A percentile compares a stretch with the other conserved stretches of the same genome.
phyloP scores from a whole-genome alignment of 1,140 invertebrate species.

The Colletes gigas region DNA sequence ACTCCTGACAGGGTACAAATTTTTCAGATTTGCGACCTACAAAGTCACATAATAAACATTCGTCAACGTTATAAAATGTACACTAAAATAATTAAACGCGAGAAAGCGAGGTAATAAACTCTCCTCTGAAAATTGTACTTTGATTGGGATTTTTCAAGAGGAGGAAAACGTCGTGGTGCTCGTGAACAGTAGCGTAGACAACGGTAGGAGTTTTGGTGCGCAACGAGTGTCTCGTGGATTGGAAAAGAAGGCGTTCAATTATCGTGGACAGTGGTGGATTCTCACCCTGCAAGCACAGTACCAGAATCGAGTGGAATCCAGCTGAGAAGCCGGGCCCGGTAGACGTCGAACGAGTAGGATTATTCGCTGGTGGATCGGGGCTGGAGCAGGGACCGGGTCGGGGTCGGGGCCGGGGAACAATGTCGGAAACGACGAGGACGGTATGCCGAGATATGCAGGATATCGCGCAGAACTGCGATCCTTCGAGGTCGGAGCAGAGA shows the following conservation, averaged over 20 bases:
- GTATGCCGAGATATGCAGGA: conserved; percentile 76
- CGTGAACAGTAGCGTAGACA: too few relatives aligned
- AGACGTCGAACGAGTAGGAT: conserved; percentile 68
- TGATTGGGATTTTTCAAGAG: too few relatives aligned
- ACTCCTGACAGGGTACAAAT: too few relatives aligned
- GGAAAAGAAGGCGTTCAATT: conserved; percentile 44
- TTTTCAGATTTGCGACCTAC: too few relatives aligned
- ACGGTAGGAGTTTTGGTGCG: too few relatives aligned
- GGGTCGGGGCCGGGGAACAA: conserved; percentile 63
- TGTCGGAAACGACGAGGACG: conserved; percentile 69
- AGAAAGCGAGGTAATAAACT: too few relatives aligned
- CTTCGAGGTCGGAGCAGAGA: conserved; percentile 55
- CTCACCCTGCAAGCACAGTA: conserved; percentile 62
- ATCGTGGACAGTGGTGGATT: conserved; percentile 52
- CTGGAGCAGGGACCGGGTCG: conserved; percentile 36
- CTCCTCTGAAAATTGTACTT: too few relatives aligned
- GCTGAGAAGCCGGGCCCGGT: conserved; percentile 63
- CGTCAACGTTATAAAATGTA: too few relatives aligned
- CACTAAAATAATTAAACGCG: too few relatives aligned
- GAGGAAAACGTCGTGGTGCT: too few relatives aligned
- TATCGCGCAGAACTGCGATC: conserved; percentile 74
- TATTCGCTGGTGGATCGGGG: conserved; percentile 56
- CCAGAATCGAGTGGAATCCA: conserved; percentile 67
- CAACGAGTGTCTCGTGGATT: too few relatives aligned
- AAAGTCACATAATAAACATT: too few relatives aligned